These are phyloP conservation scores for Cotesia glomerata DNA, from an alignment of 1,140 invertebrate genomes.

Conservation along the genomic window DNA sequence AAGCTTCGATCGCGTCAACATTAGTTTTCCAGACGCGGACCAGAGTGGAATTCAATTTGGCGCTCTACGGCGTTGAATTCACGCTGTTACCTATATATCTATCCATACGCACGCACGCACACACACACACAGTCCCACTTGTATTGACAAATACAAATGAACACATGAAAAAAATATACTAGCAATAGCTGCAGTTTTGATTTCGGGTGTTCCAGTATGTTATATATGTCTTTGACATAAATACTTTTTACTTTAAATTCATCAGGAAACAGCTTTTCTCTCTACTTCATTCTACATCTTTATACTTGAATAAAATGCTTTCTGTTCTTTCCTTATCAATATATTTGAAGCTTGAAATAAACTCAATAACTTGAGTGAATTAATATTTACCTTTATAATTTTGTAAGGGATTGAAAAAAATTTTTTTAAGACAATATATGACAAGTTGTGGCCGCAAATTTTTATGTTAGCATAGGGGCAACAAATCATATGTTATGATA, in stretches of 20 bases:
- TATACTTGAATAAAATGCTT: neutral
- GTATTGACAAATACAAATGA: neutral
- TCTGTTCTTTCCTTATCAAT: too few relatives aligned
- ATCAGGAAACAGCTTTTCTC: neutral
- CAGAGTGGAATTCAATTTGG: slow-evolving; percentile 24
- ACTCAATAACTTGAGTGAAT: too few relatives aligned
- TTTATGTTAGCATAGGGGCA: too few relatives aligned
- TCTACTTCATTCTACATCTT: neutral
- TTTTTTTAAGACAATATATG: too few relatives aligned
- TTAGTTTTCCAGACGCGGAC: slow-evolving; percentile 21
- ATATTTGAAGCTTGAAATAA: too few relatives aligned
- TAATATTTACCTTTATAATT: too few relatives aligned
- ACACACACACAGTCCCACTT: neutral
- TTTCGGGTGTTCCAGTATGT: neutral
- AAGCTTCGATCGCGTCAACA: slow-evolving; percentile 25
- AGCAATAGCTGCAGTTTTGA: neutral
- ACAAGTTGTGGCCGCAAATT: too few relatives aligned
- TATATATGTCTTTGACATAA: neutral
- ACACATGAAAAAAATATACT: neutral
- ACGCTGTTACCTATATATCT: neutral
- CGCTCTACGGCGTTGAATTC: slow-evolving; percentile 12
- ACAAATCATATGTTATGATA: too few relatives aligned
- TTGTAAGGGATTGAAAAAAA: too few relatives aligned
- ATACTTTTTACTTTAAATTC: neutral
- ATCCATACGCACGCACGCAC: too few relatives aligned